These are phyloP conservation scores for Artibeus lituratus DNA, from an alignment of 2,797 vertebrate genomes.

Conservation along the genomic window DNA sequence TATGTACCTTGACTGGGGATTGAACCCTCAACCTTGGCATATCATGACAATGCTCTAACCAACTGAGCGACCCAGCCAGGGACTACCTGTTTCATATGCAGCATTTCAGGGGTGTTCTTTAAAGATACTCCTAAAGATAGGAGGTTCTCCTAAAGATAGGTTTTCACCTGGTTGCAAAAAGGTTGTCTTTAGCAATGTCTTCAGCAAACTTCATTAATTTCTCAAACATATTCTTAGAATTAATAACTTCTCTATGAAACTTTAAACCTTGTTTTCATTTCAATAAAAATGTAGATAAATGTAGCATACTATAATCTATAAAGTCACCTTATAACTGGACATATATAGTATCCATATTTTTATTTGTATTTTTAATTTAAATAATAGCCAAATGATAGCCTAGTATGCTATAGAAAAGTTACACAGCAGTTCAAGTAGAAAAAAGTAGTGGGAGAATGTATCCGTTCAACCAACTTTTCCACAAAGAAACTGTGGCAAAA, in stretches of 20 bases:
- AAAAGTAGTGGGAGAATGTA: background rate
- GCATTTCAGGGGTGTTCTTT: background rate
- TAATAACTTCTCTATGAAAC: background rate
- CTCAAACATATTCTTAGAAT: constrained; percentile 5
- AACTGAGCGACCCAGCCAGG: too few species aligned
- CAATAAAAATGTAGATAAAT: constrained; percentile 24
- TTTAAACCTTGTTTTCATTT: constrained; percentile 37
- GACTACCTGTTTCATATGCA: background rate
- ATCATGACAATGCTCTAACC: too few species aligned
- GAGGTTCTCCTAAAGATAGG: too few species aligned
- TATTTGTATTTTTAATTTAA: constrained; percentile 32
- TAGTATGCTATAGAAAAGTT: background rate
- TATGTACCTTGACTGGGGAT: too few species aligned
- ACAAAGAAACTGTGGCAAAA: background rate
- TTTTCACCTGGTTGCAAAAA: background rate
- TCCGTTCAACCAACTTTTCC: background rate
- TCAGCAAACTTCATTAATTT: background rate
- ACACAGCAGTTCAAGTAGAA: background rate
- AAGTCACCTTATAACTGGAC: background rate
- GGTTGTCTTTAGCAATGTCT: background rate
- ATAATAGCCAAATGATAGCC: background rate
- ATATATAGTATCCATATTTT: background rate
- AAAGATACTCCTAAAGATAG: too few species aligned
- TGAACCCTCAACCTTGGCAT: too few species aligned
- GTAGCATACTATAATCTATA: background rate